Evolutionary conservation across 2,888 invertebrate species (phyloP).

Genomic region (Tenodera sinensis): DNA sequence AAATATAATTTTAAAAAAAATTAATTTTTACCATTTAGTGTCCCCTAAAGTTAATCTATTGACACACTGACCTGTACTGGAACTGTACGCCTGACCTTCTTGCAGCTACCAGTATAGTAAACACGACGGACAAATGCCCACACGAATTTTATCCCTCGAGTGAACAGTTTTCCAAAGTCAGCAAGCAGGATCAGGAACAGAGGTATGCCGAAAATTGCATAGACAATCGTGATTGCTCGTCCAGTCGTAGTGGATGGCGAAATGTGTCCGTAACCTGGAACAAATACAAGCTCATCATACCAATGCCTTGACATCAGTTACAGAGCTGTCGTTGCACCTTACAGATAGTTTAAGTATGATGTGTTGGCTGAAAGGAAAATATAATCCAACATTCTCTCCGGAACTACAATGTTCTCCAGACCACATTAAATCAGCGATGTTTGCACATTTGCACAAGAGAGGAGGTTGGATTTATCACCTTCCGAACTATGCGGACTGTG

Average conservation of each 20-base stretch:
- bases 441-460: too few species aligned
- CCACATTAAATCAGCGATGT: too few species aligned
- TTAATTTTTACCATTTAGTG: too few species aligned
- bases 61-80: conserved; percentile 62
- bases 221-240: conserved; percentile 82
- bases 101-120: conserved; percentile 83
- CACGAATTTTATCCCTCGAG: conserved; percentile 82
- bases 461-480: too few species aligned
- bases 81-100: conserved; percentile 68
- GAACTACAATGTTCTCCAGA: too few species aligned
- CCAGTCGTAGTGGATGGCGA: conserved; percentile 86
- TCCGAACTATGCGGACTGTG: too few species aligned
- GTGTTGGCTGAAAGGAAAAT: too few species aligned
- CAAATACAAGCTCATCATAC: background rate
- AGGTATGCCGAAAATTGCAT: conserved; percentile 94
- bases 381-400: too few species aligned
- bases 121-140: conserved; percentile 82
- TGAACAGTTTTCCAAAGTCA: conserved; percentile 92
- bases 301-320: too few species aligned
- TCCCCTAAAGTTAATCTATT: background rate
- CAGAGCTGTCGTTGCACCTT: too few species aligned
- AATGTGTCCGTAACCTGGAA: conserved; percentile 94
- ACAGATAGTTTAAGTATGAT: too few species aligned
- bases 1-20: too few species aligned
- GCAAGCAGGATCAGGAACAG: conserved; percentile 90